phyloP scores from a whole-genome alignment of 2,888 invertebrate species.

The Cryptus viduatorius region DNA sequence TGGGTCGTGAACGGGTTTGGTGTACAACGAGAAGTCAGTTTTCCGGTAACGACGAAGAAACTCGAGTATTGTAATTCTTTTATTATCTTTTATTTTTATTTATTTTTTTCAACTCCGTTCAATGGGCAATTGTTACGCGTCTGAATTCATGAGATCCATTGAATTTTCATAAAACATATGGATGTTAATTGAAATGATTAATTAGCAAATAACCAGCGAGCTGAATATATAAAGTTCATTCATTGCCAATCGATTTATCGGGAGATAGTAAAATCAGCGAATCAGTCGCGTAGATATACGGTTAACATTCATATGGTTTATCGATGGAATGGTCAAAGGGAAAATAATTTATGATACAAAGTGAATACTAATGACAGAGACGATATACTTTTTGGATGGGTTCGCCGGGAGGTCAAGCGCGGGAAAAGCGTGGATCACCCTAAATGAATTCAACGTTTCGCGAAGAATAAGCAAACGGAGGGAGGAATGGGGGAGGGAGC shows the following conservation, averaged over 20 bases:
- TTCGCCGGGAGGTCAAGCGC: constrained; percentile 44
- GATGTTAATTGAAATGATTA: constrained; percentile 64
- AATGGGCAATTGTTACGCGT: constrained; percentile 43
- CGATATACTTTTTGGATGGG: not conserved
- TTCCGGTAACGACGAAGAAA: constrained; percentile 46
- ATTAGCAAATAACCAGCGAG: constrained; percentile 55
- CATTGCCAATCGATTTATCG: constrained; percentile 48
- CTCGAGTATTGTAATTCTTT: constrained; percentile 47
- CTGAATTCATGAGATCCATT: constrained; percentile 46
- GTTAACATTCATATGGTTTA: not conserved
- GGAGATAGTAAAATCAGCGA: constrained; percentile 6
- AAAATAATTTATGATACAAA: constrained; percentile 13
- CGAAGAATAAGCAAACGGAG: constrained; percentile 20
- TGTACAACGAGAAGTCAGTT: constrained; percentile 31
- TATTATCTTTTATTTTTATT: constrained; percentile 10
- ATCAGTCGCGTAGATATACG: constrained; percentile 4
- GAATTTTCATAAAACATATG: constrained; percentile 18
- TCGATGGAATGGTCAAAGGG: constrained; percentile 33
- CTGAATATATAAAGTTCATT: constrained; percentile 11
- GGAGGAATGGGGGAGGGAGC: constrained; percentile 4
- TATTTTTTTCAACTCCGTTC: constrained; percentile 20
- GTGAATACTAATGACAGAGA: not conserved
- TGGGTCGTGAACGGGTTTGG: constrained; percentile 35
- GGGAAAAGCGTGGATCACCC: constrained; percentile 32
- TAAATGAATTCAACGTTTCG: constrained; percentile 37